Evolutionary conservation across 1,140 invertebrate genomes (phyloP), one percentile per base, ranked within the genome.

Genomic region (Marisa cornuarietis): DNA sequence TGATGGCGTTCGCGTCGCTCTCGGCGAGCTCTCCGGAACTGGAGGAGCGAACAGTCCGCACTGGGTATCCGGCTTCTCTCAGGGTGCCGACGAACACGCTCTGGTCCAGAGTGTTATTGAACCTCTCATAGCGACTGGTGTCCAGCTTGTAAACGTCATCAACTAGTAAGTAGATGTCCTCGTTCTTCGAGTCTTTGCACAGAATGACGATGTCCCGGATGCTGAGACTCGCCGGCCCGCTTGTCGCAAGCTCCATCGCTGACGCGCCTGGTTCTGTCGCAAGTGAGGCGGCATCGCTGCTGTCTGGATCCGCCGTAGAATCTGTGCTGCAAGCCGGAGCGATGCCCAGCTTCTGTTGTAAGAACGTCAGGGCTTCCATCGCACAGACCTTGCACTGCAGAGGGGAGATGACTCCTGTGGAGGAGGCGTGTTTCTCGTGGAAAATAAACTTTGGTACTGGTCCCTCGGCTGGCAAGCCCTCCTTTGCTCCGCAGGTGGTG

Each of bases 391-490:
- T 3, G 61, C 74, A 76, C 58, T 76, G 22, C 8, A 76, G 42
- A 20, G 74, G 74, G 49, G 24, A 76, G n/a, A 26, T 24, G 72
- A 61, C 8, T 7, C 1, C 22, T 22, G 24, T 58, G 49, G 26
- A 58, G 7, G 4, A 22, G 26, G 26, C 20, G 9, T 76, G 74
- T 13, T 76, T 16, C 42, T 65, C 22, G 62, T 76, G 74, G 61
- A 31, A 51, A 20, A 76, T 76, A 26, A 76, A 76, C 11, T 26
- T 54, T 26, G 74, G 74, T 66, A 13, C 26, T 3, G 74, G 74
- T 8, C 74, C 74, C 31, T 76, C 74, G 11, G 74, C 16, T 4
- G 74, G 42, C 22, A 76, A 22, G 5, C 74, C 74, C 8, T 49
- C 74, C 42, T 42, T 9, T 0, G 61, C 74, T 20, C 74, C 74